A percentile compares a stretch with the other conserved stretches of the same genome.
phyloP scores from a whole-genome alignment of 1,140 invertebrate genomes.

The Bursaphelenchus mucronatus region DNA sequence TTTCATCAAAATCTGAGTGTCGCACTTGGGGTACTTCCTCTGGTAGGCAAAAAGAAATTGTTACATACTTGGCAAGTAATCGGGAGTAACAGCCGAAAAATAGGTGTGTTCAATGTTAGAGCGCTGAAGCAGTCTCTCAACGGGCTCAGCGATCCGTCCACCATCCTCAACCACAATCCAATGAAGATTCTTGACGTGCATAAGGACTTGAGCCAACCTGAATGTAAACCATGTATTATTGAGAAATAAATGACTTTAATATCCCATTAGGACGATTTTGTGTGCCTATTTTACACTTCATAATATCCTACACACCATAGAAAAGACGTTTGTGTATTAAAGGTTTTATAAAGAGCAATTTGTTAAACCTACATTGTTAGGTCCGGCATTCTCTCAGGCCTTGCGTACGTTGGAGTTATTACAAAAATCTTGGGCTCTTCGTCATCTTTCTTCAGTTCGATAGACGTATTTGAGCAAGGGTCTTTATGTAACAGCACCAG shows the following conservation, averaged over 20 bases:
- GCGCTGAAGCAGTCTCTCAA: slow-evolving; percentile 2
- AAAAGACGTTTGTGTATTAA: too few species aligned
- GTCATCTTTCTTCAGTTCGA: too few species aligned
- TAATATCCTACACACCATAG: too few species aligned
- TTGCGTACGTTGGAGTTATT: slow-evolving; percentile 19
- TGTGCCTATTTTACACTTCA: too few species aligned
- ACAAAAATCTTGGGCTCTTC: slow-evolving; percentile 16
- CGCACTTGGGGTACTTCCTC: too few species aligned
- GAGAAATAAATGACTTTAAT: too few species aligned
- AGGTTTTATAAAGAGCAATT: too few species aligned
- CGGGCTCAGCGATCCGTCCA: not conserved
- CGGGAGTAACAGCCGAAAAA: not conserved
- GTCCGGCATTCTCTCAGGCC: slow-evolving; percentile 10
- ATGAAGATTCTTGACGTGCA: slow-evolving; percentile 11
- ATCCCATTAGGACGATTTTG: too few species aligned
- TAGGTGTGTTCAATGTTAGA: slow-evolving; percentile 15
- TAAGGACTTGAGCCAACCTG: slow-evolving; percentile 5
- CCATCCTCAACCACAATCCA: slow-evolving; percentile 26
- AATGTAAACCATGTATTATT: not conserved
- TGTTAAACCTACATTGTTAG: slow-evolving; percentile 18
- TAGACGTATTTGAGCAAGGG: too few species aligned
- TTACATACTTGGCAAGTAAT: slow-evolving; percentile 16
- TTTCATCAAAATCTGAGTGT: too few species aligned
- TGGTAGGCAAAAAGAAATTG: too few species aligned
- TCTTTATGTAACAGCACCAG: too few species aligned